Conservation (phyloP, 2,888 invertebrate species). For the Lepas anatifera region DNA sequence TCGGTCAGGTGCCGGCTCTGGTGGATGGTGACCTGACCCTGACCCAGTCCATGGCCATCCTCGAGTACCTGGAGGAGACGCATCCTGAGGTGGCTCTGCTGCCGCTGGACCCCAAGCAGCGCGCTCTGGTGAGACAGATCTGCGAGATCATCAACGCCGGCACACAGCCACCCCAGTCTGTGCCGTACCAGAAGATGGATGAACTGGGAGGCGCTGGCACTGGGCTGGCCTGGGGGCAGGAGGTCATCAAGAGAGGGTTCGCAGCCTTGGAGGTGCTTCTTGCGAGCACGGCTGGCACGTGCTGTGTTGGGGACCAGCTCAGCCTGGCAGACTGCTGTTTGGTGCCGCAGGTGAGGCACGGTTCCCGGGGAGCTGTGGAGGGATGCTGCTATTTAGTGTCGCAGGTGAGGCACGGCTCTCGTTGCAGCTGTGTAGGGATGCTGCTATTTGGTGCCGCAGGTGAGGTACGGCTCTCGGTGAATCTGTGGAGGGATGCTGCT, state of each 20-base stretch:
- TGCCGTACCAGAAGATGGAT: neutral
- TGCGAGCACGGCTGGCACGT: constrained; percentile 71
- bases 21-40: constrained; percentile 50
- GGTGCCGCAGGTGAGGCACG: constrained; percentile 91
- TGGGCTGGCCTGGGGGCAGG: constrained; percentile 16
- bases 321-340: constrained; percentile 90
- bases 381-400: no score
- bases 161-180: constrained; percentile 83
- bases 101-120: constrained; percentile 74
- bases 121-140: constrained; percentile 76
- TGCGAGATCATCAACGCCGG: constrained; percentile 84
- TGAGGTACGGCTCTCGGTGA: no score
- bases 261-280: constrained; percentile 76
- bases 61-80: constrained; percentile 92
- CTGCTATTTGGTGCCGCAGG: no score
- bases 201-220: constrained; percentile 25
- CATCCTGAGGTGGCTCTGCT: constrained; percentile 70
- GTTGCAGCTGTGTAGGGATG: no score
- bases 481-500: no score
- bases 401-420: no score
- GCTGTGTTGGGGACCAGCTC: constrained; percentile 85
- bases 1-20: constrained; percentile 88
- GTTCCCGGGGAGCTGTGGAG: no score
- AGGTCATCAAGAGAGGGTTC: neutral
- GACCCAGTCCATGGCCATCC: constrained; percentile 63